Evolutionary conservation across 1,140 invertebrate species (phyloP), one percentile per base, ranked within the genome.

Genomic region (Dinoponera quadriceps): DNA sequence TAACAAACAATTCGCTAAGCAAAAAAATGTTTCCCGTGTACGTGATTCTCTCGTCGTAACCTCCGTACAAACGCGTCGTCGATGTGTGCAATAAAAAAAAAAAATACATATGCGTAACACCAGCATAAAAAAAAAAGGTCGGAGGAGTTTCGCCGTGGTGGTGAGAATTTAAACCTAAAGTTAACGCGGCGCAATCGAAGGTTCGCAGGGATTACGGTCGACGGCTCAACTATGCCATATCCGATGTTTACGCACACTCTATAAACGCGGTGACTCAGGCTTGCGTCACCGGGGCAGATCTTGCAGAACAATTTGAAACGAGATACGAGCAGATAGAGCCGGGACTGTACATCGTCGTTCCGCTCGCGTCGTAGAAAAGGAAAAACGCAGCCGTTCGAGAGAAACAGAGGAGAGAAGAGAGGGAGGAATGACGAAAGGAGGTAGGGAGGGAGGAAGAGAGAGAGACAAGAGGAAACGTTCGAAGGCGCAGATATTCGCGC

Each of bases 271-370:
- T 69, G 66, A 69, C 44, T 69, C 66, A 69, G 25, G 27, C 66
- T 69, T 69, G 25, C 66, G 66, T 69, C 66, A 69, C 51, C 66
- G 4, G 20, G 48, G 25, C 48, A 55, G 54, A 55, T 55, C n/a
- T 44, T 49, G 66, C 48, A 14, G 22, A 66, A 48, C 25, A 18
- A 16, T 54, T 69, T n/a, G 66, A 51, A 69, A 69, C 27, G n/a
- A 69, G 51, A 69, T 49, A 18, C 25, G 20, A 49, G 25, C 20
- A 4, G 60, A 33, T 27, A 68, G 20, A 68, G 20, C 48, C 4
- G 66, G n/a, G 48, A 69, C 51, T 51, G 20, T 29, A 44, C 38
- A 9, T 11, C 3, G 38, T 44, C 38, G 38, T 9, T 44, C 38
- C 38, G 9, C 11, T 44, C 38, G 7, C 38, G 38, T 44, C 38